A percentile compares a stretch with the other conserved stretches of the same genome.
Evolutionary conservation across 2,113 vertebrate genomes (phyloP).

Genomic region (Tyto alba): DNA sequence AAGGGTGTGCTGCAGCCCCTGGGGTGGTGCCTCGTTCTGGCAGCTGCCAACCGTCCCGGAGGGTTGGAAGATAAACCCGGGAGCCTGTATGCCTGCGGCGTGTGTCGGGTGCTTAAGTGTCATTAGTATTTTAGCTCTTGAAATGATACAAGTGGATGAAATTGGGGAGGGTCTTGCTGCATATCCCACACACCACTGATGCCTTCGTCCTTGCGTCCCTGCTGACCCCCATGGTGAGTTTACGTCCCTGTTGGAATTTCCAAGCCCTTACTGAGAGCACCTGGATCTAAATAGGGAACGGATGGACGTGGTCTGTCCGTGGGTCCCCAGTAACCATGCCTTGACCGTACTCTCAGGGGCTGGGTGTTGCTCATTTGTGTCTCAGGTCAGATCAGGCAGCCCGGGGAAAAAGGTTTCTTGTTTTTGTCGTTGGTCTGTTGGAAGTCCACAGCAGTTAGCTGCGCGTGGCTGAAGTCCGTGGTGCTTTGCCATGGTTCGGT

Average conservation of each 20-base stretch:
- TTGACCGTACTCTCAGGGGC: not conserved
- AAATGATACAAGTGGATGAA: conserved; percentile 7
- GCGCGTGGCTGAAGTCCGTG: not conserved
- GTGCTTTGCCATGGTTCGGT: not conserved
- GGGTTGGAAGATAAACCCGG: not conserved
- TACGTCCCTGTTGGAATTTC: not conserved
- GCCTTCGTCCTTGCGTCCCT: not conserved
- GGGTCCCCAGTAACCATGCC: accelerated
- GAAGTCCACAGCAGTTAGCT: not conserved
- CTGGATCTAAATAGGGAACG: not conserved
- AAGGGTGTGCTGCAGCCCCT: not conserved
- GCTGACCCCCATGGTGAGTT: not conserved
- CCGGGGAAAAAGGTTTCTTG: not conserved
- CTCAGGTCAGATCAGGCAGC: not conserved
- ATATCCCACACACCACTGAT: not conserved
- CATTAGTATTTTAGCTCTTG: conserved; percentile 29
- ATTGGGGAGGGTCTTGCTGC: not conserved
- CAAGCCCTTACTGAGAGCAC: not conserved
- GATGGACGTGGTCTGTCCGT: not conserved
- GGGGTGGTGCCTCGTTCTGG: not conserved
- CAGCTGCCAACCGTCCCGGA: not conserved
- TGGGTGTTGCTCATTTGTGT: not conserved
- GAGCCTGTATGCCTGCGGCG: not conserved
- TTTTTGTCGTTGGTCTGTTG: not conserved
- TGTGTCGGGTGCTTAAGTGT: not conserved